Conservation (phyloP, 2,797 vertebrate genomes). For the Oreonectes daqikongensis region DNA sequence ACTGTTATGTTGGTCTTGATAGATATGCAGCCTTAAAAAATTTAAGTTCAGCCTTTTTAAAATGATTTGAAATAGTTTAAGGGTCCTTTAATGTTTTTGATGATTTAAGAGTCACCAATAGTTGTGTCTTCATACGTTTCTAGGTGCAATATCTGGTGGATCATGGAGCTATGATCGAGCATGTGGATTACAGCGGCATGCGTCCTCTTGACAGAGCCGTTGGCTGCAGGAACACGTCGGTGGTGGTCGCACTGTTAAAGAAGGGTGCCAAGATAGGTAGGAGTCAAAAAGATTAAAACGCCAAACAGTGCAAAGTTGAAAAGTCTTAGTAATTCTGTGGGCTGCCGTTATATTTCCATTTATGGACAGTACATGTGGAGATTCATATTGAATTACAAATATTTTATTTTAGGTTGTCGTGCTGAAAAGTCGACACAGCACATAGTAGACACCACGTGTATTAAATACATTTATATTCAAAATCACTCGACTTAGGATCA, state of each 20-base stretch:
- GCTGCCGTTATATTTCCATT: not conserved
- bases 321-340: not conserved
- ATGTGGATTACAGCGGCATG: slow-evolving; percentile 99
- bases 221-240: slow-evolving; percentile 97
- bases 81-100: not conserved
- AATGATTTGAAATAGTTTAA: not conserved
- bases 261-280: slow-evolving; percentile 99
- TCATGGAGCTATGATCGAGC: slow-evolving; percentile 97
- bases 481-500: not conserved
- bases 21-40: not conserved
- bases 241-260: slow-evolving; percentile 96
- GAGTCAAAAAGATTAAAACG: slow-evolving; percentile 34
- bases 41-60: too few species aligned
- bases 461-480: not conserved
- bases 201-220: slow-evolving; percentile 93
- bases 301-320: too few species aligned
- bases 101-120: too few species aligned
- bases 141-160: slow-evolving; percentile 99
- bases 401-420: too few species aligned
- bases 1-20: not conserved
- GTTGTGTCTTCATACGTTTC: not conserved
- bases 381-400: not conserved
- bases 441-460: not conserved
- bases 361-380: not conserved
- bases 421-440: too few species aligned